These are phyloP conservation scores for Cephus spinipes DNA, from an alignment of 2,888 invertebrate genomes.

Conservation along the genomic window DNA sequence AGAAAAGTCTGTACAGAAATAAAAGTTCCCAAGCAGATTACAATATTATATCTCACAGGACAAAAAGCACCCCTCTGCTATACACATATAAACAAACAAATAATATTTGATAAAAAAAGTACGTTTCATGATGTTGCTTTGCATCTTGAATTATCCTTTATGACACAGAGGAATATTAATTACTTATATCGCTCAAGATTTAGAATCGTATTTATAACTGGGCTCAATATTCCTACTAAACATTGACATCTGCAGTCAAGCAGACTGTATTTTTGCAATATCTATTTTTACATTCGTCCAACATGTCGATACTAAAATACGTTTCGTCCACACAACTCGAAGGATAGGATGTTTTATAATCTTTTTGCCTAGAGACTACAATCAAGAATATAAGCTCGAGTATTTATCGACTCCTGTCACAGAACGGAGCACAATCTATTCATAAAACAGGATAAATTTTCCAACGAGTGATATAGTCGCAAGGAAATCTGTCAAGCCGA, in stretches of 20 bases:
- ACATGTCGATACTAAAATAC: neutral
- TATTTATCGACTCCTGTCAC: neutral
- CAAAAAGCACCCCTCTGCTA: neutral
- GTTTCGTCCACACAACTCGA: neutral
- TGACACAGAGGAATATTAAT: neutral
- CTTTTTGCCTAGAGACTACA: neutral
- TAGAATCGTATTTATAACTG: neutral
- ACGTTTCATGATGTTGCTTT: neutral
- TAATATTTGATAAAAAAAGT: neutral
- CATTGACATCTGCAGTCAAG: constrained; percentile 1
- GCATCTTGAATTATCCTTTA: neutral
- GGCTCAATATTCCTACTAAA: neutral
- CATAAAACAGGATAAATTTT: neutral
- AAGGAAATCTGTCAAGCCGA: neutral
- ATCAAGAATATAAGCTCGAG: neutral
- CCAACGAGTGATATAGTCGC: neutral
- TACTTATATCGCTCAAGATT: neutral
- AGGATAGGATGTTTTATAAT: neutral
- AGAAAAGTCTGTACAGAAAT: neutral
- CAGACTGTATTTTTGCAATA: constrained; percentile 1
- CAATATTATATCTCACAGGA: neutral
- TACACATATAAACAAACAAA: neutral
- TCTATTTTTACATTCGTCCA: neutral
- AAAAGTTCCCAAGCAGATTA: neutral
- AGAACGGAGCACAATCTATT: neutral